These are phyloP conservation scores for Ambastaia sidthimunki DNA, from an alignment of 2,797 vertebrate species.

Conservation along the genomic window DNA sequence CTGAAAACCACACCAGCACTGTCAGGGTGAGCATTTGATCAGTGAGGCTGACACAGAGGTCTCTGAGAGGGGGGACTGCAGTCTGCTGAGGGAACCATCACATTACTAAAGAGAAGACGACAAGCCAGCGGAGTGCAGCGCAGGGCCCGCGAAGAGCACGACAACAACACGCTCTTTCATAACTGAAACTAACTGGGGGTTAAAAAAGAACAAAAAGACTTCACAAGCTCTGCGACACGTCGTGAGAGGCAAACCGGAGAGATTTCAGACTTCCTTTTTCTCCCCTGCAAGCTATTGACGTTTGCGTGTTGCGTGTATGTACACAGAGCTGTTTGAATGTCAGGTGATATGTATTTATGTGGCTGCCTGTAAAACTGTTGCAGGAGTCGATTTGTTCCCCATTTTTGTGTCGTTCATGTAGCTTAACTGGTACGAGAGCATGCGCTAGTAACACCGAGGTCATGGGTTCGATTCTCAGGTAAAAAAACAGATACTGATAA, in stretches of 20 bases:
- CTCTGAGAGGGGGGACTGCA: conserved; percentile 55
- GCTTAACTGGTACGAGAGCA: not conserved
- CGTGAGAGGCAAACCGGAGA: conserved; percentile 48
- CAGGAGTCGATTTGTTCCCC: not conserved
- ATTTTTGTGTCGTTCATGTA: not conserved
- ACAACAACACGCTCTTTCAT: conserved; percentile 46
- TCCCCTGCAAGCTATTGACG: conserved; percentile 21
- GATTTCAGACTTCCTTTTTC: conserved; percentile 46
- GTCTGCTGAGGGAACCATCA: conserved; percentile 52
- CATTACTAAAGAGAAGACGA: conserved; percentile 57
- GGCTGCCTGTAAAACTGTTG: not conserved
- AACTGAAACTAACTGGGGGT: conserved; percentile 52
- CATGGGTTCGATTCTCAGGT: not conserved
- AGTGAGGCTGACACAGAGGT: conserved; percentile 59
- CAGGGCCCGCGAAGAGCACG: conserved; percentile 41
- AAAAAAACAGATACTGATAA: not conserved
- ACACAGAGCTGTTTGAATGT: conserved; percentile 9
- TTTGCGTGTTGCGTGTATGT: conserved; percentile 31
- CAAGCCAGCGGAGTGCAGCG: conserved; percentile 45
- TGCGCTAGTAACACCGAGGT: not conserved
- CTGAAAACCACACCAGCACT: conserved; percentile 70
- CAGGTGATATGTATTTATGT: not conserved
- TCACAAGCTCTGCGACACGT: conserved; percentile 47
- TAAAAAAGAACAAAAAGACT: conserved; percentile 50
- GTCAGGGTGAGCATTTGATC: conserved; percentile 77